Evolutionary conservation across 2,888 invertebrate species (phyloP), one percentile per base, ranked within the genome.

Genomic region (Tipula helvola): DNA sequence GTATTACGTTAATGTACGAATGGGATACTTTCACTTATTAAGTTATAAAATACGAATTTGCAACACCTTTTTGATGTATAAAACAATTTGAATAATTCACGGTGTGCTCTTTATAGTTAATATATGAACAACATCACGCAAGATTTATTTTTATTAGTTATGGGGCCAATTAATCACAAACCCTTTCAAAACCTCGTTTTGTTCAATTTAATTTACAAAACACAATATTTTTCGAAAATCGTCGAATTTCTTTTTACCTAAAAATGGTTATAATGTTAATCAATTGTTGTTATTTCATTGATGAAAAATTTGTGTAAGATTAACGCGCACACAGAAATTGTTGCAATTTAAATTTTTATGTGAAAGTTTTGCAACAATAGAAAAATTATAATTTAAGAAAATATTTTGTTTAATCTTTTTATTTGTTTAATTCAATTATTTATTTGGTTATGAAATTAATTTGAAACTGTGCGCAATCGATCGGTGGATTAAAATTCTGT

Each of bases 341-440:
- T 28, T 28, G 71, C 71, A 71, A 71, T 71, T 71, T 28, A 71
- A 28, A 71, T 28, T 28, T 71, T 71, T 18, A 28, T 71, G 28
- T 71, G 71, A 71, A 71, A 71, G 71, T 71, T 71, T 71, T 71
- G 71, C 71, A 71, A 71, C 71, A 71, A 71, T 71, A 71, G 71
- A 71, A 71, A 71, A 71, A 71, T 71, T 52, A 16, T 57, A 57
- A 16, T 71, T 71, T 71, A 28, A 71, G 71, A 71, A 71, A 71
- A 71, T 3, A 28, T 28, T 71, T 57, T n/a, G n/a, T n/a, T 71
- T 71, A 28, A 71, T 71, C 28, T 28, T 71, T 71, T 16, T 57
- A 5, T 57, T 12, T 71, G 71, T 12, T 18, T 52, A 52, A 16
- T 28, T 71, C 3, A 71, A 71, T 28, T 71, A 28, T 71, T 71